Percentiles rank a stretch among this genome's conserved stretches.
These are phyloP conservation scores for Gopherus flavomarginatus DNA, from an alignment of 2,113 vertebrate genomes.

Conservation along the genomic window DNA sequence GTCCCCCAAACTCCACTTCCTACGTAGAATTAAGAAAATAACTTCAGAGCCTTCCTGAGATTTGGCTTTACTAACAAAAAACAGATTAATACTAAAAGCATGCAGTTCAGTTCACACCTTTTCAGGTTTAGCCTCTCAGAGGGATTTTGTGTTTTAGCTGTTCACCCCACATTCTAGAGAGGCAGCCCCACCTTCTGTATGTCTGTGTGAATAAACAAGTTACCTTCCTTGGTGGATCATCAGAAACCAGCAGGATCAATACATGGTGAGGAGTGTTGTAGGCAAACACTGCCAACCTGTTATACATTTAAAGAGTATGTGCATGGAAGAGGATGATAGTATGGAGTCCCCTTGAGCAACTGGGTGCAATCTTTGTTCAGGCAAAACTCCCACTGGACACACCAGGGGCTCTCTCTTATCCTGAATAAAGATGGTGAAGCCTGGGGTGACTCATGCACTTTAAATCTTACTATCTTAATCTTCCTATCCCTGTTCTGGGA, in stretches of 20 bases:
- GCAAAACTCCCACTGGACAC: neutral
- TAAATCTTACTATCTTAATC: neutral
- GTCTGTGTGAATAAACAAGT: neutral
- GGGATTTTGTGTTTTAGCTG: neutral
- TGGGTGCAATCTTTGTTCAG: neutral
- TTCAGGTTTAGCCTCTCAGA: accelerated
- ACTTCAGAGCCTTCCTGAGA: neutral
- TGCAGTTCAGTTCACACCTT: neutral
- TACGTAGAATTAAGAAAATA: neutral
- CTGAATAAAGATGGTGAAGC: neutral
- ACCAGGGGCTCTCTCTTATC: neutral
- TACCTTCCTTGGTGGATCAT: neutral
- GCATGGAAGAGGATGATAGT: accelerated
- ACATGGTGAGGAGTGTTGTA: neutral
- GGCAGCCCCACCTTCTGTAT: neutral
- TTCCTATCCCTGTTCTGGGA: neutral
- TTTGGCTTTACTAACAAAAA: neutral
- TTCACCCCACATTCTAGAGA: neutral
- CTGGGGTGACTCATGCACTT: neutral
- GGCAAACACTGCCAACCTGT: neutral
- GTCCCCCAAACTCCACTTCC: neutral
- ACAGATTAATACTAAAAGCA: neutral
- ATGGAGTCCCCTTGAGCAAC: accelerated
- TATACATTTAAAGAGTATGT: neutral
- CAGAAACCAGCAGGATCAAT: neutral